Evolutionary conservation across 2,797 vertebrate species (phyloP).

Genomic region (Zenarchopterus dispar): DNA sequence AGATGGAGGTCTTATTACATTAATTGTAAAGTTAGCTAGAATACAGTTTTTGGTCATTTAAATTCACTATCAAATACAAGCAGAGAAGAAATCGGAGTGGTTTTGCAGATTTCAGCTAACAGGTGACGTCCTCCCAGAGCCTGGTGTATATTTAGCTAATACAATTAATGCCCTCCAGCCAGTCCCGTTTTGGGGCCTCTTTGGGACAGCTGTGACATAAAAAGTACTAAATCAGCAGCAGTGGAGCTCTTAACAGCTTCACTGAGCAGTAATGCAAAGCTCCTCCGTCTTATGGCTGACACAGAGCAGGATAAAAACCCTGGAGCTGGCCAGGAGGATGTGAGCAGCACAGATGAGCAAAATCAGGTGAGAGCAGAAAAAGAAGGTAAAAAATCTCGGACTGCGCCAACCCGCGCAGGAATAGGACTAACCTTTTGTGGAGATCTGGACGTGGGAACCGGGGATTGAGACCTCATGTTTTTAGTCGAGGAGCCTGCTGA

Average conservation of each 20-base stretch:
- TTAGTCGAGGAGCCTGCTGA: slow-evolving; percentile 92
- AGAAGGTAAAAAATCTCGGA: neutral
- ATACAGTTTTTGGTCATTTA: slow-evolving; percentile 23
- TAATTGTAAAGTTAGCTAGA: slow-evolving; percentile 2
- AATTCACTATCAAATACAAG: slow-evolving; percentile 7
- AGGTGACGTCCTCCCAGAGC: slow-evolving; percentile 18
- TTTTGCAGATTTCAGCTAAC: slow-evolving; percentile 22
- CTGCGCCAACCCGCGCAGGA: neutral
- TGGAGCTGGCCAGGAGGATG: slow-evolving; percentile 35
- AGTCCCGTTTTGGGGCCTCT: slow-evolving; percentile 20
- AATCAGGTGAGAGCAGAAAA: slow-evolving; percentile 5
- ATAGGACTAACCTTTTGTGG: slow-evolving; percentile 90
- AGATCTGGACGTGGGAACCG: slow-evolving; percentile 91
- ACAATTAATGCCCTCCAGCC: slow-evolving; percentile 38
- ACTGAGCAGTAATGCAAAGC: slow-evolving; percentile 58
- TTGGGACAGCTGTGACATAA: slow-evolving; percentile 46
- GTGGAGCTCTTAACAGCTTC: slow-evolving; percentile 50
- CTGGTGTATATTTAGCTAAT: slow-evolving; percentile 35
- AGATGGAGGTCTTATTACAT: neutral
- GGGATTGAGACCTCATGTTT: slow-evolving; percentile 89
- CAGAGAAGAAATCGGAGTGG: slow-evolving; percentile 13
- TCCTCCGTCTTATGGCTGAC: slow-evolving; percentile 37
- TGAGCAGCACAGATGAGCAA: slow-evolving; percentile 9
- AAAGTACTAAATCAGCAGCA: slow-evolving; percentile 59
- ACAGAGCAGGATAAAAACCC: slow-evolving; percentile 54